Conservation (phyloP, 2,113 vertebrate species). For the Ophiodon elongatus region DNA sequence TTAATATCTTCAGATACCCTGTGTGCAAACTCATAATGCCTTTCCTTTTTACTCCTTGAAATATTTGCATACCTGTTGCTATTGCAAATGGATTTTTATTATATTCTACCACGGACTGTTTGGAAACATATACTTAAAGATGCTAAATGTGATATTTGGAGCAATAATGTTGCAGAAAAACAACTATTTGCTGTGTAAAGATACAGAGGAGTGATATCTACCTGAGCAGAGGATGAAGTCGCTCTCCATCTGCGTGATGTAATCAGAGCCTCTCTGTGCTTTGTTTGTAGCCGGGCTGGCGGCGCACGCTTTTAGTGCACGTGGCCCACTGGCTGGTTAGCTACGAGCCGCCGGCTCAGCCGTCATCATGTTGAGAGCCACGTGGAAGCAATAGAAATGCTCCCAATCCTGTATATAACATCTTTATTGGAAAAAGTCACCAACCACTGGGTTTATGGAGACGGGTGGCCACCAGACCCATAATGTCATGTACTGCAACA, state of each 20-base stretch:
- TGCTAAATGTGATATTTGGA: background rate
- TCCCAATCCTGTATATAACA: no score
- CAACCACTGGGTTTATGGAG: background rate
- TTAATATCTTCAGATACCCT: background rate
- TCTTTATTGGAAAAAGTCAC: background rate
- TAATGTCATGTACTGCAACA: background rate
- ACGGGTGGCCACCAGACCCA: background rate
- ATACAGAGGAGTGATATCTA: no score
- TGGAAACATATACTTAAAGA: background rate
- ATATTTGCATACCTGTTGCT: constrained; percentile 6
- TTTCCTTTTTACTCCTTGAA: background rate
- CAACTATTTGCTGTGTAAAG: background rate
- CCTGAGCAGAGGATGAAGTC: no score
- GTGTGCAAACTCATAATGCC: background rate
- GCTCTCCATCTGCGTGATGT: no score
- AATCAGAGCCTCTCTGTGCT: no score
- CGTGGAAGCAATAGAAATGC: background rate
- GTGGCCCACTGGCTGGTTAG: no score
- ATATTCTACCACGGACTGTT: background rate
- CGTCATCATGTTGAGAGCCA: background rate
- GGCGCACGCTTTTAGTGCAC: no score
- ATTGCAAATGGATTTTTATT: background rate
- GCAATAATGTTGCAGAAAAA: background rate
- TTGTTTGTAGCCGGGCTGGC: no score
- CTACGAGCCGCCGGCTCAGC: no score